Evolutionary conservation across 2,113 vertebrate species (phyloP).

Genomic region (Cynocephalus volans): DNA sequence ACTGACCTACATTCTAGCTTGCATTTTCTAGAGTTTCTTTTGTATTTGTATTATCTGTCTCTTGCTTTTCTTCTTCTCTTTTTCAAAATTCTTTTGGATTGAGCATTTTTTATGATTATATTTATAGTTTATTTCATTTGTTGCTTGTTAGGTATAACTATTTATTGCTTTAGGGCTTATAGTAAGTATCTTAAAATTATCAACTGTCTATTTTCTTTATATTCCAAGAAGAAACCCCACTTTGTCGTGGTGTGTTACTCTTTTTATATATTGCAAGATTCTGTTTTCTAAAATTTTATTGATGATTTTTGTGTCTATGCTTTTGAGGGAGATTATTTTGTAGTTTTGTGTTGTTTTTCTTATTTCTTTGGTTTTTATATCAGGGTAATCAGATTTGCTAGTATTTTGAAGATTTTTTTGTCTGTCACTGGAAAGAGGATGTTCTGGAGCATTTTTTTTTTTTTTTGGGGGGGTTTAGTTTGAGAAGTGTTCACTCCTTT

Average conservation of each 20-base stretch:
- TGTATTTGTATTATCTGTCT: neutral
- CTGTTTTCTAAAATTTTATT: neutral
- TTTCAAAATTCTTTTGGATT: neutral
- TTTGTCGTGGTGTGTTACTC: neutral
- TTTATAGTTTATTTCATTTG: neutral
- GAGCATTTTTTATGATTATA: neutral
- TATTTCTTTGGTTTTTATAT: neutral
- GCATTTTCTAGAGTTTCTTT: neutral
- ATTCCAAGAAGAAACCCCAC: neutral
- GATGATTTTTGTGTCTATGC: neutral
- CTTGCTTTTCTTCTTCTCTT: slow-evolving; percentile 1
- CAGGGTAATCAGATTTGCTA: neutral
- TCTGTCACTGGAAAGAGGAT: neutral
- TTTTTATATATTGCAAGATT: neutral
- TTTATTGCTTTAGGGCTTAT: neutral
- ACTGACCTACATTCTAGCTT: slow-evolving; percentile 11
- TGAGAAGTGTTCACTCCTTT: neutral
- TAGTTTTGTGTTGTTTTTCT: neutral
- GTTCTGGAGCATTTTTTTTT: neutral
- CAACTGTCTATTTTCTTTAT: neutral
- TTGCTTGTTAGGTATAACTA: slow-evolving; percentile 1
- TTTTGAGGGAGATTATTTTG: neutral
- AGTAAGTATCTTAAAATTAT: slow-evolving; percentile 14
- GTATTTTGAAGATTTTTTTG: slow-evolving; percentile 28
- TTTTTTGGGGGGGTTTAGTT: neutral